Evolutionary conservation across 2,113 vertebrate species (phyloP).

Genomic region (Tetraodon nigroviridis): DNA sequence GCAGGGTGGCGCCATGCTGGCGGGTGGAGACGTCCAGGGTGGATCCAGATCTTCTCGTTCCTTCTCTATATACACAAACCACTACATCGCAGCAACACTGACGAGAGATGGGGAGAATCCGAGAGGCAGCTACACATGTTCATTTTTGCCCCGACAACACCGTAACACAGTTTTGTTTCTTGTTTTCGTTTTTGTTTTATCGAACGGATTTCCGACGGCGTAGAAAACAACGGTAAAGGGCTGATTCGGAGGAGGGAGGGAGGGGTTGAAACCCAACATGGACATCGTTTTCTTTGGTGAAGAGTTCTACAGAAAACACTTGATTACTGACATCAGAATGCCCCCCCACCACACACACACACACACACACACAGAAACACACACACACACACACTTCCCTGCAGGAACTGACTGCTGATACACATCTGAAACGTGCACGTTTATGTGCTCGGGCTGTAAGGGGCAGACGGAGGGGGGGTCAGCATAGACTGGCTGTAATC

Average conservation of each 20-base stretch:
- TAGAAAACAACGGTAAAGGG: conserved; percentile 56
- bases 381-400: conserved; percentile 20
- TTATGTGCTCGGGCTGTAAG: not conserved
- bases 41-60: not conserved
- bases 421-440: no score
- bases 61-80: not conserved
- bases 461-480: conserved; percentile 20
- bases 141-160: conserved; percentile 34
- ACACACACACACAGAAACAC: no score
- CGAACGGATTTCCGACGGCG: conserved; percentile 46
- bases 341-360: conserved; percentile 8
- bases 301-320: conserved; percentile 57
- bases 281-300: conserved; percentile 78
- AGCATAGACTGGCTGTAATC: conserved; percentile 26
- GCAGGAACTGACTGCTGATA: not conserved
- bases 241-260: conserved; percentile 29
- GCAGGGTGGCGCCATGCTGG: no score
- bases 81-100: not conserved
- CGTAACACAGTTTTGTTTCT: not conserved
- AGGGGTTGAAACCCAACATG: conserved; percentile 41
- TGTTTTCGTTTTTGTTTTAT: no score
- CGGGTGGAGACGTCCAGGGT: not conserved
- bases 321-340: no score
- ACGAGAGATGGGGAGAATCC: conserved; percentile 54
- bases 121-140: conserved; percentile 60